Base-by-base conservation (phyloP, 2,888 invertebrate genomes). In the Polymixis lichenea region DNA sequence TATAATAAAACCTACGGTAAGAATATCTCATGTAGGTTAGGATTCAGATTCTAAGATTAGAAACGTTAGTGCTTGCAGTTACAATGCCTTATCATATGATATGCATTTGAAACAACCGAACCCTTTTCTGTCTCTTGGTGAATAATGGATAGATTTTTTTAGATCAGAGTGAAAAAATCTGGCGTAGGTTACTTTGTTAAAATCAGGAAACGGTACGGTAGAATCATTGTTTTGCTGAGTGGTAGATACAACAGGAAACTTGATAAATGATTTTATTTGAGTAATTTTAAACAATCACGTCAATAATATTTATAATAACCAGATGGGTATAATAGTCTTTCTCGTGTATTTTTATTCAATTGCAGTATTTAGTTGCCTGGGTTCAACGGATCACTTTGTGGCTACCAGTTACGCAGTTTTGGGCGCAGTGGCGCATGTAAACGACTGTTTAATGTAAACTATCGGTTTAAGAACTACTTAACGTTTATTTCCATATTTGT, bases 351-450 rank as follows among this genome's bases (percentile, higher is more conserved):
- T 58, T 53, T 22, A 19, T 22, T 19, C 28, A 58, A 19, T 19
- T 28, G 58, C 19, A 11, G 19, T 28, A 28, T 25, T 11, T 46
- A 46, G 5, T 49, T 56, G 46, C 56, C 56, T 51, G 72, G 19
- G 62, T 68, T 62, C 66, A 78, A 51, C 17, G 22, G 46, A 55
- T 58, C 5, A 25, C 19, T 32, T 56, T 43, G 46, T 53, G 28
- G 49, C 62, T 71, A 67, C 66, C 51, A 65, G 62, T 75, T 67
- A 75, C 62, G 62, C 62, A 64, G 58, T 58, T 67, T 70, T 49
- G 38, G 58, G 49, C 25, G 61, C 58, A 32, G 32, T 28, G 53
- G 17, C 17, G 77, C 82, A 81, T 80, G 28, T 61, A 69, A 80
- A 82, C 19, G 55, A 58, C 70, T 25, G 55, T 53, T 73, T 68